Conservation (phyloP, 2,113 vertebrate genomes). For the Podarcis cretensis region DNA sequence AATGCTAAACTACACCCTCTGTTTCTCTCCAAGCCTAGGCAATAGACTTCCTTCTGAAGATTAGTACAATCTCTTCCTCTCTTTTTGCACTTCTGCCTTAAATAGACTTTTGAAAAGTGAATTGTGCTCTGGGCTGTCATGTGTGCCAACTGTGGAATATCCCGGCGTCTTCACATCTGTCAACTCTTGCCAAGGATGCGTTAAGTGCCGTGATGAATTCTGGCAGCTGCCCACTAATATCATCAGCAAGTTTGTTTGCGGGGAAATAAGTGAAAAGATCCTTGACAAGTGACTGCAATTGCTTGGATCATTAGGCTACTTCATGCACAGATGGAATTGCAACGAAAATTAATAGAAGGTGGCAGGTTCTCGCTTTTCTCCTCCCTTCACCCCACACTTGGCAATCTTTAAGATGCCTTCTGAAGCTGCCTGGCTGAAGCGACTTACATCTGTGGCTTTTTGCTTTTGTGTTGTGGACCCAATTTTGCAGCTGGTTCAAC, state of each 20-base stretch:
- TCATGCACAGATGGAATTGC: constrained; percentile 8
- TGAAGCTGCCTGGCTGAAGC: not conserved
- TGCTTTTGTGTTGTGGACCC: not conserved
- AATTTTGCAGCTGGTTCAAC: not conserved
- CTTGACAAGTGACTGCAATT: constrained; percentile 3
- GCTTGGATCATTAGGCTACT: constrained; percentile 9
- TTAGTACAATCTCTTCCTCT: not conserved
- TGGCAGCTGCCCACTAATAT: constrained; percentile 14
- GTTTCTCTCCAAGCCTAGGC: not conserved
- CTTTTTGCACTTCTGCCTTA: not conserved
- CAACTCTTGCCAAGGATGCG: constrained; percentile 1
- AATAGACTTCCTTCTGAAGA: not conserved
- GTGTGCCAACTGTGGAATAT: not conserved
- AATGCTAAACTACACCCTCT: not conserved
- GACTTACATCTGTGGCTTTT: not conserved
- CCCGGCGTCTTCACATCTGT: constrained; percentile 7
- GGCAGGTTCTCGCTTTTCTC: not conserved
- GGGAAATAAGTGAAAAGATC: constrained; percentile 21
- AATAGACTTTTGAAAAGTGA: not conserved
- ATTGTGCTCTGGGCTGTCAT: constrained; percentile 19
- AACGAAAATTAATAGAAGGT: not conserved
- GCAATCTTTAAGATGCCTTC: not conserved
- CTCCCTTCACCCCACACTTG: not conserved
- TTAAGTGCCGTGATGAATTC: constrained; percentile 26
- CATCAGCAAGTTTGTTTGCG: constrained; percentile 22